phyloP scores from a whole-genome alignment of 1,140 invertebrate genomes.

The Glossosoma conforme region DNA sequence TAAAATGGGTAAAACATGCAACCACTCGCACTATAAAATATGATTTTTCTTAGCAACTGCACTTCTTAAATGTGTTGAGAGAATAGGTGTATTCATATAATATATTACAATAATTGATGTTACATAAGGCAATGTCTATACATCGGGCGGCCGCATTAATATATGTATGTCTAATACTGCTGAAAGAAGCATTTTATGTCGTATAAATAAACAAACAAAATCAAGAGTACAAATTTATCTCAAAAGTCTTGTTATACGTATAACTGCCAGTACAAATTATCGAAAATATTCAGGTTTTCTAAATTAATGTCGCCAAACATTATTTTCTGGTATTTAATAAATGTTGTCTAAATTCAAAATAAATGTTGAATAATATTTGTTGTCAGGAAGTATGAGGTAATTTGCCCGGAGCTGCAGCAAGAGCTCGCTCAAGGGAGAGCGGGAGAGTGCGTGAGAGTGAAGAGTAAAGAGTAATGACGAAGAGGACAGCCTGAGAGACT shows the following conservation, averaged over 20 bases:
- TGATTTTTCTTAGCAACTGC: constrained; percentile 33
- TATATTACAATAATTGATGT: constrained; percentile 33
- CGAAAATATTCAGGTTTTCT: constrained; percentile 41
- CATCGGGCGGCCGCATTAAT: constrained; percentile 24
- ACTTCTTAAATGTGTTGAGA: constrained; percentile 33
- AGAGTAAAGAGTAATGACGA: not conserved
- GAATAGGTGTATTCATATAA: constrained; percentile 32
- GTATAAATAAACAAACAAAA: constrained; percentile 34
- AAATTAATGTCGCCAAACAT: constrained; percentile 47
- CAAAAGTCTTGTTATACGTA: constrained; percentile 42
- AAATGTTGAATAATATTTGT: constrained; percentile 25
- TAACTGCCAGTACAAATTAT: constrained; percentile 51
- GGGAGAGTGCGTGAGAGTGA: not conserved
- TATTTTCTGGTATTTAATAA: constrained; percentile 43
- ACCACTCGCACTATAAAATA: constrained; percentile 30
- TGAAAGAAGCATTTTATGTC: constrained; percentile 30
- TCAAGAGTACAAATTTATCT: constrained; percentile 50
- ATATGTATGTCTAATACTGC: constrained; percentile 30
- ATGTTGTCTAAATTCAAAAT: constrained; percentile 27
- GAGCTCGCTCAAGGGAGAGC: not conserved
- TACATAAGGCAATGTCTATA: constrained; percentile 29
- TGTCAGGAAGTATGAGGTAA: constrained; percentile 13
- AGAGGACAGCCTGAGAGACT: no score
- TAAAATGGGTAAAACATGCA: constrained; percentile 29
- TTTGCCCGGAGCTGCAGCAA: no score